Evolutionary conservation across 2,113 vertebrate species (phyloP).

Genomic region (Ceyx melanurus): DNA sequence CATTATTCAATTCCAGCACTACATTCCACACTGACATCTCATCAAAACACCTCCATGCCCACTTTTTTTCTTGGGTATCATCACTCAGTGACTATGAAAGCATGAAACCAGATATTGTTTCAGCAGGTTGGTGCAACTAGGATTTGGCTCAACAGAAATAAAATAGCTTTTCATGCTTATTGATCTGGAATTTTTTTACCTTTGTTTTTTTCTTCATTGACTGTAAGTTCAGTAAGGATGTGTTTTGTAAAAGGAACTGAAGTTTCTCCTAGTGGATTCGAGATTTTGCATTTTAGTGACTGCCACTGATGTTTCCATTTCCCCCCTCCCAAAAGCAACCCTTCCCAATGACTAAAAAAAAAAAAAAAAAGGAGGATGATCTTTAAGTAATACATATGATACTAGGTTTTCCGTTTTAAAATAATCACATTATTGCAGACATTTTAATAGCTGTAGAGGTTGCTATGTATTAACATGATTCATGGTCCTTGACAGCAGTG

Average conservation of each 20-base stretch:
- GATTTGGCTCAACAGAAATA: constrained; percentile 71
- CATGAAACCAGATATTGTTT: constrained; percentile 55
- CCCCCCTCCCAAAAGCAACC: constrained; percentile 31
- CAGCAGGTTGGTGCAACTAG: constrained; percentile 20
- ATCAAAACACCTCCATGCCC: constrained; percentile 29
- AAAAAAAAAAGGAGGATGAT: constrained; percentile 63
- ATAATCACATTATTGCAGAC: constrained; percentile 88
- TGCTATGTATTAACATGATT: constrained; percentile 87
- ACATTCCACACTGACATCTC: not conserved
- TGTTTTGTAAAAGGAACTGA: constrained; percentile 64
- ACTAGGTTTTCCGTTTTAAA: constrained; percentile 84
- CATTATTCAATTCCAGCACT: not conserved
- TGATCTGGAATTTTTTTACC: constrained; percentile 59
- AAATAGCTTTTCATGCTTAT: constrained; percentile 70
- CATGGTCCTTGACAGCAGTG: constrained; percentile 86
- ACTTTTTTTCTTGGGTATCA: constrained; percentile 65
- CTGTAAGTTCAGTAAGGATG: constrained; percentile 41
- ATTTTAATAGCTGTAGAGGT: constrained; percentile 87
- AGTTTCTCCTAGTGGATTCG: constrained; percentile 64
- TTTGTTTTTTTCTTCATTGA: constrained; percentile 13
- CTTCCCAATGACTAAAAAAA: constrained; percentile 55
- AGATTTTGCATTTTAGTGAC: constrained; percentile 63
- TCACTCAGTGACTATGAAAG: constrained; percentile 51
- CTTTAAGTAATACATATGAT: constrained; percentile 83
- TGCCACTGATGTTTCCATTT: constrained; percentile 52